These are phyloP conservation scores for Ctenochaetus hawaiiensis DNA, from an alignment of 2,797 vertebrate species.

Conservation along the genomic window DNA sequence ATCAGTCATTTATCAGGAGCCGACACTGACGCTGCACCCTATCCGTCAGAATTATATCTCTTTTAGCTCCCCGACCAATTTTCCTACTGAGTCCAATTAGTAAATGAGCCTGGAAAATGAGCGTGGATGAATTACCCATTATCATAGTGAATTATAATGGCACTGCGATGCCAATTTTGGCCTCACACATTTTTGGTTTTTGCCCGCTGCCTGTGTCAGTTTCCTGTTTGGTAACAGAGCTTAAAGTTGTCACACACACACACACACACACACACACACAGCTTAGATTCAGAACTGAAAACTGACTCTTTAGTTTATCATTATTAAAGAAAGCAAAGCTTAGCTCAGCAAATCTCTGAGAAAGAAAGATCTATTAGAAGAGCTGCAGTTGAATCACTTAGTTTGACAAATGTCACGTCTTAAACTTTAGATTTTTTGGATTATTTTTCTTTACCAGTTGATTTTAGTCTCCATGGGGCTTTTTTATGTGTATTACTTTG, in stretches of 20 bases:
- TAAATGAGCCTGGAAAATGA: constrained; percentile 66
- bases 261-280: constrained; percentile 9
- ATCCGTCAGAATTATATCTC: constrained; percentile 32
- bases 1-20: constrained; percentile 52
- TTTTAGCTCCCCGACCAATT: constrained; percentile 51
- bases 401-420: neutral
- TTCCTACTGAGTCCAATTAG: constrained; percentile 66
- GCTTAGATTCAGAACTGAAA: constrained; percentile 1
- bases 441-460: neutral
- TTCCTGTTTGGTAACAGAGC: constrained; percentile 23
- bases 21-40: constrained; percentile 18
- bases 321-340: constrained; percentile 33
- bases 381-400: constrained; percentile 7
- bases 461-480: neutral
- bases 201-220: constrained; percentile 28
- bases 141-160: constrained; percentile 49
- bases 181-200: neutral
- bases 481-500: neutral
- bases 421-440: neutral
- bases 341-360: neutral
- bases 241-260: constrained; percentile 16
- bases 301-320: constrained; percentile 26
- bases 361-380: constrained; percentile 19
- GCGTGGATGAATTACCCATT: constrained; percentile 63
- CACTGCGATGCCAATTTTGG: constrained; percentile 30